phyloP scores from a whole-genome alignment of 2,113 vertebrate species.

The Protobothrops mucrosquamatus region DNA sequence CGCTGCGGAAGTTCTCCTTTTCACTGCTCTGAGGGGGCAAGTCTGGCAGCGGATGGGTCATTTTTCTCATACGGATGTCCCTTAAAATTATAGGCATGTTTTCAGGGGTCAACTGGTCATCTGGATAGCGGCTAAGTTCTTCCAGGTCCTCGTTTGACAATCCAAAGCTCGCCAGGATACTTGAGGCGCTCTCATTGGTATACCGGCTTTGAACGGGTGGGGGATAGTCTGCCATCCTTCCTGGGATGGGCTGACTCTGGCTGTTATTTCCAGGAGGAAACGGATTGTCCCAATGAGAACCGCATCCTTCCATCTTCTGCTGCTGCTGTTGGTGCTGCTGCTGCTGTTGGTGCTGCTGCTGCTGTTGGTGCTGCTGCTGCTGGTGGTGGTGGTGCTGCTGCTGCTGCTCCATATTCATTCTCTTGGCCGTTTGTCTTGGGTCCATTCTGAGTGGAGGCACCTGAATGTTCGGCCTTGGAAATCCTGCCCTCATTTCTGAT shows the following conservation, averaged over 20 bases:
- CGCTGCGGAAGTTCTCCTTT: slow-evolving; percentile 61
- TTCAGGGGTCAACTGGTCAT: slow-evolving; percentile 88
- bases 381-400: slow-evolving; percentile 29
- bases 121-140: slow-evolving; percentile 86
- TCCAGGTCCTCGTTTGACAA: slow-evolving; percentile 92
- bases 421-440: slow-evolving; percentile 66
- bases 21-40: slow-evolving; percentile 54
- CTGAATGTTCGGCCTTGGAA: slow-evolving; percentile 72
- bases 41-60: slow-evolving; percentile 61
- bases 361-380: slow-evolving; percentile 64
- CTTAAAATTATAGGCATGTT: slow-evolving; percentile 90
- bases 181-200: slow-evolving; percentile 86
- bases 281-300: slow-evolving; percentile 59
- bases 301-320: slow-evolving; percentile 61
- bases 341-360: slow-evolving; percentile 44
- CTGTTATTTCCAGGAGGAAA: slow-evolving; percentile 36
- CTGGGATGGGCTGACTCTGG: slow-evolving; percentile 44
- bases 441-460: slow-evolving; percentile 71
- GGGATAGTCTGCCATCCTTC: slow-evolving; percentile 52
- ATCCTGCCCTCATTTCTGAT: slow-evolving; percentile 65
- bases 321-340: slow-evolving; percentile 64
- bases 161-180: slow-evolving; percentile 87
- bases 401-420: slow-evolving; percentile 66
- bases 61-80: slow-evolving; percentile 86
- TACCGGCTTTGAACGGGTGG: slow-evolving; percentile 71